A percentile compares a stretch with the other conserved stretches of the same genome.
These are phyloP conservation scores for Mus spretus DNA, from an alignment of 2,797 vertebrate genomes.

Conservation along the genomic window DNA sequence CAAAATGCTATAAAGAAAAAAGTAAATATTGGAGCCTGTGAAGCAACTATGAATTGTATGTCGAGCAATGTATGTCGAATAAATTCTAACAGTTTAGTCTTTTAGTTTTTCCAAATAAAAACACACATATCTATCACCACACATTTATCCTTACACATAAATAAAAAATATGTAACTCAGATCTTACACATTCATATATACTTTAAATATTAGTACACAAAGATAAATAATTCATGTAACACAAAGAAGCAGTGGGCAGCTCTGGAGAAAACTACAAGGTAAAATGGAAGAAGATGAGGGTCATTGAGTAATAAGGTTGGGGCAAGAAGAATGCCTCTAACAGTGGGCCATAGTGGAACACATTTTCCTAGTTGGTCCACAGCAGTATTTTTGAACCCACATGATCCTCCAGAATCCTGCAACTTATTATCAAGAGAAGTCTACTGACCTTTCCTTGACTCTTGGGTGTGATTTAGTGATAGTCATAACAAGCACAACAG, in stretches of 20 bases:
- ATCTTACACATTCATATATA: neutral
- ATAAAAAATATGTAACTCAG: neutral
- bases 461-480: neutral
- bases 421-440: neutral
- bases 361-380: neutral
- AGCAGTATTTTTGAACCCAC: neutral
- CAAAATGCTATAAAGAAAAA: neutral
- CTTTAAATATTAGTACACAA: neutral
- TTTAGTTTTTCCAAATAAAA: neutral
- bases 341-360: neutral
- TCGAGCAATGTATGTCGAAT: neutral
- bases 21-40: neutral
- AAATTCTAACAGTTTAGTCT: neutral
- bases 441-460: neutral
- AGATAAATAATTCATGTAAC: neutral
- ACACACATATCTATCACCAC: neutral
- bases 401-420: neutral
- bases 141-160: neutral
- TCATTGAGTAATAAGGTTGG: neutral
- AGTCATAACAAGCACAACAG: neutral
- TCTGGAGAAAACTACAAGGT: neutral
- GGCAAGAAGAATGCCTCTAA: neutral
- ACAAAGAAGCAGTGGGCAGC: neutral
- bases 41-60: conserved; percentile 1
- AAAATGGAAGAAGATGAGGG: neutral